phyloP scores from a whole-genome alignment of 2,888 invertebrate genomes.

The Trissonchulus sp. region DNA sequence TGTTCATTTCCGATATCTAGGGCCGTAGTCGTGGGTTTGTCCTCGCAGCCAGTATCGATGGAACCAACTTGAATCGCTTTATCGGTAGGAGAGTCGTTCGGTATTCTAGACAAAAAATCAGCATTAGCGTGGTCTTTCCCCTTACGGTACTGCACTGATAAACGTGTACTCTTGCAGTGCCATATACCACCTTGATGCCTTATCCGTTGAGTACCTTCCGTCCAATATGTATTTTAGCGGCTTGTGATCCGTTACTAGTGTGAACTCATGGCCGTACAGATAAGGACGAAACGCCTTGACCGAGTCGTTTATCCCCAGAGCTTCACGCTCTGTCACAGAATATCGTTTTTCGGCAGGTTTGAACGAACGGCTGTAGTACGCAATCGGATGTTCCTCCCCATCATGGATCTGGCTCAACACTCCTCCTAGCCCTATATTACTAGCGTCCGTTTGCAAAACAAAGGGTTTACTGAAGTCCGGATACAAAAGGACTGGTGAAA shows the following conservation, averaged over 20 bases:
- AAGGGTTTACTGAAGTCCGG: constrained; percentile 1
- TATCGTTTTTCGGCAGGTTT: constrained; percentile 33
- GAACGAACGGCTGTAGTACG: constrained; percentile 32
- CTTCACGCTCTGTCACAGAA: constrained; percentile 32
- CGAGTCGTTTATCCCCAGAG: constrained; percentile 34
- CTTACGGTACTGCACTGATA: not conserved
- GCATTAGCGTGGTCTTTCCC: constrained; percentile 20
- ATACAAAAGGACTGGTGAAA: not conserved
- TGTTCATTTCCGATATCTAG: not conserved
- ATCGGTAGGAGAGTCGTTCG: not conserved
- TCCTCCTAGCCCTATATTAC: not conserved
- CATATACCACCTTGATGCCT: constrained; percentile 11
- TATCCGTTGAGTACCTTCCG: not conserved
- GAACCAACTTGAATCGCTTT: not conserved
- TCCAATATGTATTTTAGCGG: constrained; percentile 27
- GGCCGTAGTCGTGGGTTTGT: no score
- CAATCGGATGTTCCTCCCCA: constrained; percentile 25
- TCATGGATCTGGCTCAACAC: not conserved
- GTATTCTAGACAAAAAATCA: constrained; percentile 1
- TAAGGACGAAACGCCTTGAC: constrained; percentile 29
- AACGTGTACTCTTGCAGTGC: constrained; percentile 22
- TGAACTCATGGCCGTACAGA: constrained; percentile 8
- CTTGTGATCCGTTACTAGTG: constrained; percentile 28
- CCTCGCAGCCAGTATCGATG: no score
- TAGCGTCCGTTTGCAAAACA: not conserved